These are phyloP conservation scores for Lepidocyrtinus sp. DNA, from an alignment of 2,888 invertebrate genomes.

Conservation along the genomic window DNA sequence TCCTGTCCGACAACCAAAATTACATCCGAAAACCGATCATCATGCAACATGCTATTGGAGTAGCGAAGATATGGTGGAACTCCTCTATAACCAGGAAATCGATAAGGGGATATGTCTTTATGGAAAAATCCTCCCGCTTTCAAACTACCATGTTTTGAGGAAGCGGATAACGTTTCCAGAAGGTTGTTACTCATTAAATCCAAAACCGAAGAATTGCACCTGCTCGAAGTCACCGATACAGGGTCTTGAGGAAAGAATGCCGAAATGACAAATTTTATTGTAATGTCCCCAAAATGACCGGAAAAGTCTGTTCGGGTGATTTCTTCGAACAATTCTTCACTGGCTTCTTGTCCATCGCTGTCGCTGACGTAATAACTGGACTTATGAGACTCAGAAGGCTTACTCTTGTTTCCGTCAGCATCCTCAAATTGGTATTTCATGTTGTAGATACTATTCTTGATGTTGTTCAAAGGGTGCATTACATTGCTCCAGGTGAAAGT, in stretches of 20 bases:
- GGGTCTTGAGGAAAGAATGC: conserved; percentile 66
- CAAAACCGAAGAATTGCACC: conserved; percentile 40
- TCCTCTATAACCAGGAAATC: conserved; percentile 37
- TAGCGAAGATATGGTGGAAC: conserved; percentile 62
- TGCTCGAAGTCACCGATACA: conserved; percentile 27
- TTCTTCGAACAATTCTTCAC: conserved; percentile 46
- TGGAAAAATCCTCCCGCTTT: conserved; percentile 17
- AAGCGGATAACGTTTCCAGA: conserved; percentile 23
- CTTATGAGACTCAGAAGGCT: neutral
- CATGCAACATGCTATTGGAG: conserved; percentile 61
- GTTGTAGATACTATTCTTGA: conserved; percentile 14
- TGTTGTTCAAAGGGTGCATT: conserved; percentile 49
- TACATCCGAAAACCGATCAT: conserved; percentile 63
- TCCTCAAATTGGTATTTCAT: neutral
- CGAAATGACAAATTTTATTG: conserved; percentile 58
- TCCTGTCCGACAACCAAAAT: conserved; percentile 57
- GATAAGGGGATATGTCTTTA: conserved; percentile 9
- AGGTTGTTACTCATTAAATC: conserved; percentile 21
- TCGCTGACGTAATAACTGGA: neutral
- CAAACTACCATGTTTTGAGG: neutral
- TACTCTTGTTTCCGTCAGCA: neutral
- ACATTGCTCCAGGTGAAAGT: conserved; percentile 63
- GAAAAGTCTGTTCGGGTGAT: conserved; percentile 39
- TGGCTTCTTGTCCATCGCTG: neutral
- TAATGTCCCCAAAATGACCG: conserved; percentile 51